Conservation (phyloP, 2,888 invertebrate species). For the Eucera pruinosa region DNA sequence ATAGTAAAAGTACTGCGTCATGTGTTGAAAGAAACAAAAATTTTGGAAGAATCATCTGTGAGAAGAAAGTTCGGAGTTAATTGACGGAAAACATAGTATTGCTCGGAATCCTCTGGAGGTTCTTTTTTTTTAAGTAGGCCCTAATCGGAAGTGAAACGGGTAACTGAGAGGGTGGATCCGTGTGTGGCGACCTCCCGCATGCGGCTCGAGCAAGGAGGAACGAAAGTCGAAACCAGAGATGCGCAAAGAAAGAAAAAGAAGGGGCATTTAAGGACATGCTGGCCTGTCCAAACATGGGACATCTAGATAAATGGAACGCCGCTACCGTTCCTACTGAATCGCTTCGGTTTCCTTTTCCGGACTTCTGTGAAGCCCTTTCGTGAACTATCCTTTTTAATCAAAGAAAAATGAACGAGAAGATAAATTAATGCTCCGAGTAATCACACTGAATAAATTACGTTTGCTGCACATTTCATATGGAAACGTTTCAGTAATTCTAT, state of each 20-base stretch:
- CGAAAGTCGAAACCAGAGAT: conserved; percentile 53
- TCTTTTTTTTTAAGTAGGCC: conserved; percentile 24
- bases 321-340: conserved; percentile 34
- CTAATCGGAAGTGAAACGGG: conserved; percentile 47
- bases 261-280: conserved; percentile 50
- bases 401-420: no score
- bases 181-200: conserved; percentile 65
- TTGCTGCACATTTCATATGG: no score
- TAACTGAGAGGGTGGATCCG: conserved; percentile 34
- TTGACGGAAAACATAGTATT: conserved; percentile 33
- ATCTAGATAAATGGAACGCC: conserved; percentile 65
- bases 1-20: no score
- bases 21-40: no score
- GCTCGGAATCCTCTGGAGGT: conserved; percentile 20
- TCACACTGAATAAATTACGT: not conserved
- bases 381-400: not conserved
- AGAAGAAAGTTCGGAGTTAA: conserved; percentile 26
- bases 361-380: conserved; percentile 16
- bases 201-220: conserved; percentile 8
- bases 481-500: not conserved
- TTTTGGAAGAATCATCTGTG: not conserved
- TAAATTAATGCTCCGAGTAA: not conserved
- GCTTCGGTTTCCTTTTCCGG: conserved; percentile 24
- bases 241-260: conserved; percentile 26
- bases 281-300: conserved; percentile 75